These are phyloP conservation scores for Sinonovacula constricta DNA, from an alignment of 1,140 invertebrate species.

Conservation along the genomic window DNA sequence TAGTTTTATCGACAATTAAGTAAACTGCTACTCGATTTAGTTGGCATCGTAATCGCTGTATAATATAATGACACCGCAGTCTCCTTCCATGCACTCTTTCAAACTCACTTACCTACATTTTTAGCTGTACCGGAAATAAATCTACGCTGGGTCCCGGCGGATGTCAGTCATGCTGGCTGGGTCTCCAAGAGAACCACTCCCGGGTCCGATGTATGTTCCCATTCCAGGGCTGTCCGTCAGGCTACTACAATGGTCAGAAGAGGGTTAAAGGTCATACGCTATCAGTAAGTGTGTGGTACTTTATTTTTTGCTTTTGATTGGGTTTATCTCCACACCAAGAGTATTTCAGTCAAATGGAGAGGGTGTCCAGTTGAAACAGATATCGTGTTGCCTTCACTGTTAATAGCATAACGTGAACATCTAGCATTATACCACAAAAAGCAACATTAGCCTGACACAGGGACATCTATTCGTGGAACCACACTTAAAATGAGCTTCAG, in stretches of 20 bases:
- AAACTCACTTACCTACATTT: neutral
- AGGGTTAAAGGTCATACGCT: constrained; percentile 3
- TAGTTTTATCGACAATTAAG: neutral
- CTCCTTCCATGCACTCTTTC: neutral
- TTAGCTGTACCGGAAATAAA: constrained; percentile 23
- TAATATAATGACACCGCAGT: neutral
- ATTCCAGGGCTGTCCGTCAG: constrained; percentile 30
- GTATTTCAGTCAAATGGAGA: too few relatives aligned
- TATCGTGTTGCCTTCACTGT: too few relatives aligned
- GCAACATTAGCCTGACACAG: too few relatives aligned
- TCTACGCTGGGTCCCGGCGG: constrained; percentile 12
- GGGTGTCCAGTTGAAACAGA: too few relatives aligned
- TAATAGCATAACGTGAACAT: too few relatives aligned
- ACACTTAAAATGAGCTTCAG: too few relatives aligned
- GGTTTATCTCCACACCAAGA: too few relatives aligned
- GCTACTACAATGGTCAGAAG: constrained; percentile 13
- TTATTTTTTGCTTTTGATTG: too few relatives aligned
- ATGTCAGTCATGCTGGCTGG: constrained; percentile 34
- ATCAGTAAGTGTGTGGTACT: constrained; percentile 32
- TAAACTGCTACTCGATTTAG: neutral
- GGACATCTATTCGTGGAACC: too few relatives aligned
- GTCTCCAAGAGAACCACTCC: constrained; percentile 18
- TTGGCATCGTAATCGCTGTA: neutral
- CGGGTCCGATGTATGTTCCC: constrained; percentile 32
- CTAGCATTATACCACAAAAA: too few relatives aligned